Evolutionary conservation across 2,888 invertebrate species (phyloP).

Genomic region (Xanthia icteritia): DNA sequence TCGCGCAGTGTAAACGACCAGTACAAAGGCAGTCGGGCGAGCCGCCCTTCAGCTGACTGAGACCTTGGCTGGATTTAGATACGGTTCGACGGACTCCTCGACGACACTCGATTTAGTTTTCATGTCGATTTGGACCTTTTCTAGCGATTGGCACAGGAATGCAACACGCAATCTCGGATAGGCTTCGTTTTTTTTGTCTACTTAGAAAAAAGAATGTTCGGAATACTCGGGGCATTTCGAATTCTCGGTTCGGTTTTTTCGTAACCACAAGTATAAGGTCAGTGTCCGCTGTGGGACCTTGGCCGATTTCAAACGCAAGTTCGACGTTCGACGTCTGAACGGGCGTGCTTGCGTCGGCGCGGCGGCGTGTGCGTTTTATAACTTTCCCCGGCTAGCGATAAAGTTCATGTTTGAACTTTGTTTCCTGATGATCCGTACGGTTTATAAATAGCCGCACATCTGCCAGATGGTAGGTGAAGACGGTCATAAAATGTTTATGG

Average conservation of each 20-base stretch:
- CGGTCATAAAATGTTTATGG: slow-evolving; percentile 76
- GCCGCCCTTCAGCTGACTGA: slow-evolving; percentile 87
- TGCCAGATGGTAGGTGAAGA: slow-evolving; percentile 82
- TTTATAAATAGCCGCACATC: slow-evolving; percentile 81
- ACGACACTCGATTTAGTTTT: slow-evolving; percentile 84
- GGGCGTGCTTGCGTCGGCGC: slow-evolving; percentile 67
- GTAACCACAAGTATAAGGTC: slow-evolving; percentile 77
- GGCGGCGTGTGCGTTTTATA: slow-evolving; percentile 81
- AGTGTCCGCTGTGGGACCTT: slow-evolving; percentile 85
- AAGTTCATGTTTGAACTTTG: slow-evolving; percentile 84
- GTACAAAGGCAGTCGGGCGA: slow-evolving; percentile 84
- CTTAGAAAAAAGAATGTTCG: slow-evolving; percentile 68
- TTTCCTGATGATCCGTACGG: slow-evolving; percentile 81
- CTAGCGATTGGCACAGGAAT: slow-evolving; percentile 79
- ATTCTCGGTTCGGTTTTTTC: slow-evolving; percentile 70
- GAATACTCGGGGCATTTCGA: slow-evolving; percentile 63
- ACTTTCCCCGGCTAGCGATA: slow-evolving; percentile 85
- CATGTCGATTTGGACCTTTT: slow-evolving; percentile 83
- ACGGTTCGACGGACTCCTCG: slow-evolving; percentile 87
- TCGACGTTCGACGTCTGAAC: slow-evolving; percentile 79
- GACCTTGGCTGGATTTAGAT: slow-evolving; percentile 90
- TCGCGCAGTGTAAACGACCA: slow-evolving; percentile 86
- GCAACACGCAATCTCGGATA: slow-evolving; percentile 79
- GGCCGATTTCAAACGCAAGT: slow-evolving; percentile 88
- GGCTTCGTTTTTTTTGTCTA: slow-evolving; percentile 69